phyloP scores from a whole-genome alignment of 2,113 vertebrate genomes.

The Rhineura floridana region DNA sequence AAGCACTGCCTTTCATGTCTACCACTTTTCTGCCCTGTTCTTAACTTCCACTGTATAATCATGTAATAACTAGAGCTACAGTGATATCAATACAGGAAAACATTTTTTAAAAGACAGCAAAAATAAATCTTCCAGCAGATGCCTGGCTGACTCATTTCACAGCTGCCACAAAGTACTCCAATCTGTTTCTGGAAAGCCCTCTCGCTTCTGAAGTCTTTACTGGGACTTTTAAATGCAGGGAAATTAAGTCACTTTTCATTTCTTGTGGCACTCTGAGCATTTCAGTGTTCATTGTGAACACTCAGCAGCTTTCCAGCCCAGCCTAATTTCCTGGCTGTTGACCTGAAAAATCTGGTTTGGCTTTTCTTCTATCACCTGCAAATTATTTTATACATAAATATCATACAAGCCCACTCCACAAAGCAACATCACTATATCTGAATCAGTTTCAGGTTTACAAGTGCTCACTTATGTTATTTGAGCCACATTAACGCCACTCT shows the following conservation, averaged over 20 bases:
- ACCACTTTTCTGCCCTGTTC: background rate
- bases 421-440: background rate
- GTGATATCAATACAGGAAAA: slow-evolving; percentile 61
- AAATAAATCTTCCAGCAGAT: slow-evolving; percentile 53
- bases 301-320: slow-evolving; percentile 64
- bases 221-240: slow-evolving; percentile 55
- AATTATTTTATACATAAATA: slow-evolving; percentile 38
- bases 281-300: slow-evolving; percentile 65
- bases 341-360: slow-evolving; percentile 59
- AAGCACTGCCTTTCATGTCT: background rate
- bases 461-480: background rate
- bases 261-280: slow-evolving; percentile 64
- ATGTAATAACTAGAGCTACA: slow-evolving; percentile 47
- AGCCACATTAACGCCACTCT: slow-evolving; percentile 49
- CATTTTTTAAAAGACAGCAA: slow-evolving; percentile 45
- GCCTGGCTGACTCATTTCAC: slow-evolving; percentile 64
- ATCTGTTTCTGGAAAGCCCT: slow-evolving; percentile 67
- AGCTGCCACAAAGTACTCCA: slow-evolving; percentile 67
- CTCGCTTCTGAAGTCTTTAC: slow-evolving; percentile 69
- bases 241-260: slow-evolving; percentile 68
- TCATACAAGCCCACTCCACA: background rate
- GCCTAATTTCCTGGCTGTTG: slow-evolving; percentile 65
- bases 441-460: background rate
- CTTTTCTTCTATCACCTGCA: slow-evolving; percentile 34
- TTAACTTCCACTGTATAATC: slow-evolving; percentile 10